Evolutionary conservation across 2,888 invertebrate species (phyloP).

Genomic region (Volucella inanis): DNA sequence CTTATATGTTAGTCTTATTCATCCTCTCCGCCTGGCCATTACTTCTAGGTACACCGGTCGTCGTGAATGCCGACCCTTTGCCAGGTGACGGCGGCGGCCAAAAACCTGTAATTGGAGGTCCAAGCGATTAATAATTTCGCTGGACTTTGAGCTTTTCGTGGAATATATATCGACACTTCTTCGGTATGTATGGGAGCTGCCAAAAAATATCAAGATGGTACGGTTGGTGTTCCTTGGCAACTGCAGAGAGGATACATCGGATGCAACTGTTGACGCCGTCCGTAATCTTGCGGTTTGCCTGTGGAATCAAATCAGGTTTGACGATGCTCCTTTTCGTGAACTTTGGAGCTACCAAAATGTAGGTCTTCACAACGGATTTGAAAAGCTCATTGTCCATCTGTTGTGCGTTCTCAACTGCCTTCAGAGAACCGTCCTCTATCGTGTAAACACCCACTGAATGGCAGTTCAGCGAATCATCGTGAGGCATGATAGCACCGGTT

Average conservation of each 20-base stretch:
- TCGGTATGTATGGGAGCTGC: no score
- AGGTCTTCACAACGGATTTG: slow-evolving; percentile 54
- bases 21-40: no score
- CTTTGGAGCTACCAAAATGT: slow-evolving; percentile 52
- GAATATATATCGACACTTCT: slow-evolving; percentile 78
- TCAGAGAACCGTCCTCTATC: slow-evolving; percentile 26
- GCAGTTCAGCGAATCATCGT: slow-evolving; percentile 77
- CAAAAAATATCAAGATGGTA: no score
- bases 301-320: slow-evolving; percentile 49
- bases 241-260: slow-evolving; percentile 57
- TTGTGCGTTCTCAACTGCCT: slow-evolving; percentile 31
- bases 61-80: slow-evolving; percentile 80
- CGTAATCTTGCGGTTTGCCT: slow-evolving; percentile 29
- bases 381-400: slow-evolving; percentile 28
- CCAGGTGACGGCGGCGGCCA: slow-evolving; percentile 79
- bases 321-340: slow-evolving; percentile 46
- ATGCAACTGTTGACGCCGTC: slow-evolving; percentile 8
- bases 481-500: slow-evolving; percentile 74
- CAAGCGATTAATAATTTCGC: slow-evolving; percentile 77
- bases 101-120: slow-evolving; percentile 77
- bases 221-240: no score
- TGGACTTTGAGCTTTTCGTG: slow-evolving; percentile 78
- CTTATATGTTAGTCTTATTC: no score
- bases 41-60: no score
- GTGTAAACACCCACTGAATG: slow-evolving; percentile 19